phyloP scores from a whole-genome alignment of 1,140 invertebrate species.

The Cherax quadricarinatus region DNA sequence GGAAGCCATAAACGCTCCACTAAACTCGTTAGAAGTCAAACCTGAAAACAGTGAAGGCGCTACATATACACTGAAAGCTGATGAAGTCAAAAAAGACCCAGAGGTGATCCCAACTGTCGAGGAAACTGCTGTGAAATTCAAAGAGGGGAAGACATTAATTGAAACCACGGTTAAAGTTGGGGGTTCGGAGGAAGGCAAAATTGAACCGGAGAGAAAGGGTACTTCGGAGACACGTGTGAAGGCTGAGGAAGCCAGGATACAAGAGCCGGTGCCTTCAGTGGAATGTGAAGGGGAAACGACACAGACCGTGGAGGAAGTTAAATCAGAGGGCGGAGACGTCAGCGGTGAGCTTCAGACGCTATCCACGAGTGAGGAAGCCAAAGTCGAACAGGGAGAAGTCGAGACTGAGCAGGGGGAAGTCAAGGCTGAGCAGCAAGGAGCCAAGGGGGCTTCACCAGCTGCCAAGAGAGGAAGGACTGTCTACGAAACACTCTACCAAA shows the following conservation, averaged over 20 bases:
- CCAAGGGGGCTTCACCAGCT: not conserved
- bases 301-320: not conserved
- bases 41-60: too few species aligned
- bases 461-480: slow-evolving; percentile 34
- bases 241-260: not conserved
- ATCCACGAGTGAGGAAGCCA: not conserved
- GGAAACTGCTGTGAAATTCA: slow-evolving; percentile 26
- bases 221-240: slow-evolving; percentile 7
- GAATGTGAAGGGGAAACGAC: slow-evolving; percentile 24
- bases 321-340: not conserved
- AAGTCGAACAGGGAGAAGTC: not conserved
- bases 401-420: not conserved
- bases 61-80: not conserved
- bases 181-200: not conserved
- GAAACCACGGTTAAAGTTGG: slow-evolving; percentile 38
- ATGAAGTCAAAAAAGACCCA: not conserved
- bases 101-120: not conserved
- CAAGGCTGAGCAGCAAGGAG: not conserved
- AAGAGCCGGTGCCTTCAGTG: slow-evolving; percentile 3
- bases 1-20: not conserved
- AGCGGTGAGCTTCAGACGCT: not conserved
- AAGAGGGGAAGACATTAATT: slow-evolving; percentile 28
- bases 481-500: slow-evolving; percentile 33
- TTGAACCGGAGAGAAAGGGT: not conserved
- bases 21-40: not conserved